Evolutionary conservation across 2,113 vertebrate species (phyloP).

Genomic region (Rana temporaria): DNA sequence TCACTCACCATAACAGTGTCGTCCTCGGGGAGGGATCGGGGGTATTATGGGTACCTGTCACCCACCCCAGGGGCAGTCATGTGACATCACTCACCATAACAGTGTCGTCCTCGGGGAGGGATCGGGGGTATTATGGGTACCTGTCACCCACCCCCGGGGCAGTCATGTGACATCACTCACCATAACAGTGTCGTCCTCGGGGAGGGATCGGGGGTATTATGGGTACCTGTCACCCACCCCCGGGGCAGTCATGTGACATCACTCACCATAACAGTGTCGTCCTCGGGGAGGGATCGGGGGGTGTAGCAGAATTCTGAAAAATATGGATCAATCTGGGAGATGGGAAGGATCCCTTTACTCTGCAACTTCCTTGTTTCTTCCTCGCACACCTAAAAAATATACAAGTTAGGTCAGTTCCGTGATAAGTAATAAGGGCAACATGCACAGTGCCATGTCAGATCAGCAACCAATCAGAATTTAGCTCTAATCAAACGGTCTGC

Average conservation of each 20-base stretch:
- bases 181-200: conserved; percentile 89
- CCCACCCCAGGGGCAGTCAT: not conserved
- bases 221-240: too few species aligned
- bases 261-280: conserved; percentile 89
- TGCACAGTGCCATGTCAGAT: too few species aligned
- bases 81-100: not conserved
- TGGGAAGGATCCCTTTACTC: conserved; percentile 76
- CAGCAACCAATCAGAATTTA: too few species aligned
- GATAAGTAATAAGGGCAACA: not conserved
- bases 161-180: conserved; percentile 67
- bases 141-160: too few species aligned
- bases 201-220: conserved; percentile 85
- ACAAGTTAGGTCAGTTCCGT: not conserved
- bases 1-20: too few species aligned
- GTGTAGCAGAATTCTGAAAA: conserved; percentile 90
- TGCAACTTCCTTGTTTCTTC: conserved; percentile 90
- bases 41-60: too few species aligned
- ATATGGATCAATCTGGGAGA: conserved; percentile 79
- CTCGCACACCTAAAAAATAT: conserved; percentile 81
- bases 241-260: not conserved
- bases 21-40: too few species aligned
- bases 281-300: conserved; percentile 88
- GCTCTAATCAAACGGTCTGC: too few species aligned
- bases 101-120: too few species aligned
- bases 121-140: too few species aligned